Base-by-base conservation (phyloP, 2,888 invertebrate genomes). In the Branchellion lobata region DNA sequence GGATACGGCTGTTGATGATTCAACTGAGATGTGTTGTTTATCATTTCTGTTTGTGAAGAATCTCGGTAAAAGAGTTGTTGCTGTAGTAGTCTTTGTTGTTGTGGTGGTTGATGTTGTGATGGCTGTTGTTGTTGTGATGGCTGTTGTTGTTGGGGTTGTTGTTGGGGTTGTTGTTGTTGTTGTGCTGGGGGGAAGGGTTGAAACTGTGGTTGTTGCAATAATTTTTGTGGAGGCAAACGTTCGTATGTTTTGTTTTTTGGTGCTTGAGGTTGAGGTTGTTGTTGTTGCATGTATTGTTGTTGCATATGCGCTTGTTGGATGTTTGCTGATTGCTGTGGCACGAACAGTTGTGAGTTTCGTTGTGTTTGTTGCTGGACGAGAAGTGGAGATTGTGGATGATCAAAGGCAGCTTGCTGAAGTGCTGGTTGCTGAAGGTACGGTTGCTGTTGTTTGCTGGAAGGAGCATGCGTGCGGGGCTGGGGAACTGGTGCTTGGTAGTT, bases 401-500 rank as follows among this genome's bases (percentile, higher is more conserved):
- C n/a, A 24, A 14, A 24, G n/a, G 47, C 11, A 47, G 47, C 47
- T 18, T 18, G 3, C n/a, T 18, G 24, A 18, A 57, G 21, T 3
- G n/a, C 5, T 57, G 21, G 61, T n/a, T 57, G 61, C 14, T 40
- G 40, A 5, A 8, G 40, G 5, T 5, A 8, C 14, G 40, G 8
- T 40, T 40, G 40, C 40, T 40, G 40, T 40, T 33, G 27, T 14
- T 14, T 8, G 71, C 14, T 11, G 3, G 8, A 8, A n/a, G n/a
- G n/a, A n/a, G n/a, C n/a, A n/a, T n/a, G n/a, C 1, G 5, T 33
- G 1, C 76, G 57, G 21, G 53, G 65, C 53, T 79, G 51, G 18
- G 79, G 51, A 31, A 40, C 71, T 47, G 69, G 51, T n/a, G 24
- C 40, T 47, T 79, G 79, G 11, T 47, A 29, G 29, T 68, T 65